Percentiles rank a stretch among this genome's conserved stretches.
phyloP scores from a whole-genome alignment of 2,888 invertebrate genomes.

The Molorchus minor region DNA sequence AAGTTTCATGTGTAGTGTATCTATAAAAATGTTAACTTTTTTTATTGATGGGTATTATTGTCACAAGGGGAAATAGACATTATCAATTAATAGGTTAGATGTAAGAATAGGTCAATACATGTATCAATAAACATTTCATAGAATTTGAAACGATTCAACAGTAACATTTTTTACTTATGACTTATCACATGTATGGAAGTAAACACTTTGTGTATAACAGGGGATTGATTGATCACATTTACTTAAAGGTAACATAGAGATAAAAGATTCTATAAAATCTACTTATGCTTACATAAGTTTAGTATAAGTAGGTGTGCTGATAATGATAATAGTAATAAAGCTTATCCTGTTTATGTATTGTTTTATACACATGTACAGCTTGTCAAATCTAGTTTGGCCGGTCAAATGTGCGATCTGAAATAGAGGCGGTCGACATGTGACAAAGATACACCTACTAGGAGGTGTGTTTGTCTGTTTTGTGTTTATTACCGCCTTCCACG shows the following conservation, averaged over 20 bases:
- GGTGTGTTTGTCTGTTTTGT: no score
- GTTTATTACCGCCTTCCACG: no score
- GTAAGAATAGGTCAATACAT: conserved; percentile 25
- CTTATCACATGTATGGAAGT: conserved; percentile 60
- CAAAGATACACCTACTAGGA: no score
- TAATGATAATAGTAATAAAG: no score
- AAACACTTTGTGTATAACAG: conserved; percentile 44
- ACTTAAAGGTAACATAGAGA: conserved; percentile 3
- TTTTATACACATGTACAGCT: no score
- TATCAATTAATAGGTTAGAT: conserved; percentile 31
- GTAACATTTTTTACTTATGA: conserved; percentile 47
- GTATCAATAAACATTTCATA: conserved; percentile 37
- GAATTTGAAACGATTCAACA: conserved; percentile 41
- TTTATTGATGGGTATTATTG: conserved; percentile 34
- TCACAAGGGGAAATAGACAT: conserved; percentile 39
- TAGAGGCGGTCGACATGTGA: no score
- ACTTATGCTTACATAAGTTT: no score
- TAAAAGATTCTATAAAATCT: conserved; percentile 12
- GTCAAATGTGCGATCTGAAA: no score
- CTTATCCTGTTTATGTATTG: no score
- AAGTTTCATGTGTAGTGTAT: no score
- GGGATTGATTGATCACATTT: conserved; percentile 21
- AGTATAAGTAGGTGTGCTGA: no score
- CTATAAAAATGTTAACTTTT: conserved; percentile 1
- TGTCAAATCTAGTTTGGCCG: no score